Base-by-base conservation (phyloP, 2,888 invertebrate species). In the Pteria penguin region DNA sequence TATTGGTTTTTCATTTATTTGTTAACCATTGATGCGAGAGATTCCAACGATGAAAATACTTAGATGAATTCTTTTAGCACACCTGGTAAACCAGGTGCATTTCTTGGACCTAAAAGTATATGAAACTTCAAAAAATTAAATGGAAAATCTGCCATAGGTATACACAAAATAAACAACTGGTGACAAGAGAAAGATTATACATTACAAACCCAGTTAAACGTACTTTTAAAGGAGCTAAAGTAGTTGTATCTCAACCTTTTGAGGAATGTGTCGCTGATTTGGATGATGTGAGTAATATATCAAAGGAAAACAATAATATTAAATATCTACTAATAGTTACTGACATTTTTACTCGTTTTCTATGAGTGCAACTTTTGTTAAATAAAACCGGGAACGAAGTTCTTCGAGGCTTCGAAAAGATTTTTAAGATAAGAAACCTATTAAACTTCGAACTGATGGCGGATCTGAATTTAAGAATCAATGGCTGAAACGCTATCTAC, bases 281-380 rank as follows among this genome's bases (percentile, higher is more conserved):
- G 32, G 78, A 77, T 11, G 80, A 80, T 63, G 62, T 80, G 22
- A 68, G 72, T 11, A 67, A 52, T 29, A 29, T 78, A 2, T 73
- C 76, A 8, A 80, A 78, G 55, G 55, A 69, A n/a, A 78, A 80
- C 55, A 67, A 76, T 57, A 70, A 71, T 14, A 67, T 61, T 0
- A 54, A 66, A 29, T 75, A 69, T 27, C 24, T 79, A 8, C 62
- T 81, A 3, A 63, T 79, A 14, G 72, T 75, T n/a, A 79, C 78
- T 29, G 76, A 79, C 32, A 68, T 75, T 8, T 76, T 81, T 62
- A 68, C 71, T 29, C 63, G 81, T 18, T 75, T 75, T 61, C 29
- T 81, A 11, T 81, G 75, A 77, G 75, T 81, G 8, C 68, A 72
- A 27, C 63, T 71, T 29, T 69, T 75, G 31, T 60, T 75, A 65